phyloP scores from a whole-genome alignment of 1,140 invertebrate species.

The Brachionus manjavacas region DNA sequence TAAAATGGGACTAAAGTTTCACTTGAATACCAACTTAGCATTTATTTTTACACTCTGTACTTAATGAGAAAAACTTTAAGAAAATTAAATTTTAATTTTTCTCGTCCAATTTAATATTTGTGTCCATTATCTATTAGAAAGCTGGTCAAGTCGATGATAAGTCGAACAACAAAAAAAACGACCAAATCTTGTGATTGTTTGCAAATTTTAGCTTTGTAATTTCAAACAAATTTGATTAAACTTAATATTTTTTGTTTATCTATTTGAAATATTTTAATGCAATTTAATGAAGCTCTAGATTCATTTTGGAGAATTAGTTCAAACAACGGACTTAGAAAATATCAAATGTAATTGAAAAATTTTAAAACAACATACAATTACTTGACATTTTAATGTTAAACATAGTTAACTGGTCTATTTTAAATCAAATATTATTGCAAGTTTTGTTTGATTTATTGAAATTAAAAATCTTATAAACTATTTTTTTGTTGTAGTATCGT shows the following conservation, averaged over 20 bases:
- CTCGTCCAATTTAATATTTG: slow-evolving; percentile 15
- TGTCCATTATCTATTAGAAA: neutral
- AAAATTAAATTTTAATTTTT: slow-evolving; percentile 21
- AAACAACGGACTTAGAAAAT: neutral
- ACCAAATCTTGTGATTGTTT: slow-evolving; percentile 3
- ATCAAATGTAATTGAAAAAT: slow-evolving; percentile 35
- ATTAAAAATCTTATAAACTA: slow-evolving; percentile 24
- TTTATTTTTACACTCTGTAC: neutral
- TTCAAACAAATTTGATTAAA: slow-evolving; percentile 7
- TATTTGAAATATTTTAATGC: slow-evolving; percentile 31
- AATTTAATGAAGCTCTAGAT: slow-evolving; percentile 30
- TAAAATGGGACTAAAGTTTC: slow-evolving; percentile 17
- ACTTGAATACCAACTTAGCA: slow-evolving; percentile 23
- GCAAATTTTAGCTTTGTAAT: neutral
- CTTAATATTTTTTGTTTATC: slow-evolving; percentile 15
- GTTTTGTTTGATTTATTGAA: slow-evolving; percentile 32
- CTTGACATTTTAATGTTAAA: slow-evolving; percentile 32
- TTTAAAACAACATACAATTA: slow-evolving; percentile 20
- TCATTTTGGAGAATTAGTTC: neutral
- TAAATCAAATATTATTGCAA: slow-evolving; percentile 19
- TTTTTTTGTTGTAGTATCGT: neutral
- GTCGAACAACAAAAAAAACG: neutral
- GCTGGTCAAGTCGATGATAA: neutral
- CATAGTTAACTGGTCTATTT: slow-evolving; percentile 15
- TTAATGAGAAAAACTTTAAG: neutral